phyloP scores from a whole-genome alignment of 2,797 vertebrate species.

The Micromesistius poutassou region DNA sequence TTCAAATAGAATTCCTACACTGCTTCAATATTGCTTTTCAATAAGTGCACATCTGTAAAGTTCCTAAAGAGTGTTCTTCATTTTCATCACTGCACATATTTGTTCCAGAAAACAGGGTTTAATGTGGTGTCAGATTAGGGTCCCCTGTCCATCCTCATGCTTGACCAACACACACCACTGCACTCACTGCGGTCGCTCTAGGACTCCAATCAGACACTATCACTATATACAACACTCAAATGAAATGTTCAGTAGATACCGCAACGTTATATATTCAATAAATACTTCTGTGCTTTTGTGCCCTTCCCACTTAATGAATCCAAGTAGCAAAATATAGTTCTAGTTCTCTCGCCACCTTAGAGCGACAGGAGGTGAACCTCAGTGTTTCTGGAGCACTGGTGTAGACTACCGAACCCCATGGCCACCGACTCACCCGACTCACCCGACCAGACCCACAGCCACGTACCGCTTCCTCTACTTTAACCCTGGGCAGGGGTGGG shows the following conservation, averaged over 20 bases:
- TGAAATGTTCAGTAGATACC: background rate
- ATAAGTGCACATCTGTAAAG: constrained; percentile 54
- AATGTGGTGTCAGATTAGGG: background rate
- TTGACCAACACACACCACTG: background rate
- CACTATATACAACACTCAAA: background rate
- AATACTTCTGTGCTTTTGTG: constrained; percentile 5
- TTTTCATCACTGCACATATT: constrained; percentile 32
- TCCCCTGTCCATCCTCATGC: background rate
- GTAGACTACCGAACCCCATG: background rate
- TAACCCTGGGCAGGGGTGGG: background rate
- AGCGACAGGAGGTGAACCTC: background rate
- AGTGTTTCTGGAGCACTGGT: background rate
- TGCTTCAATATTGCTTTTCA: background rate
- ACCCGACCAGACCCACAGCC: background rate
- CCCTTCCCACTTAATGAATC: background rate
- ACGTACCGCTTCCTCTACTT: background rate
- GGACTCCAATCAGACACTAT: background rate
- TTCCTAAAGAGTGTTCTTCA: background rate
- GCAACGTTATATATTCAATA: background rate
- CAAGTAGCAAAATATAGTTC: background rate
- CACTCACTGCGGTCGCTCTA: background rate
- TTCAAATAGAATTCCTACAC: background rate
- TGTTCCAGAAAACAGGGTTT: background rate
- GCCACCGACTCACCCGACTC: background rate
- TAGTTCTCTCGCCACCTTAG: background rate